Conservation (phyloP, 1,140 invertebrate genomes). For the Dufourea novaeangliae region DNA sequence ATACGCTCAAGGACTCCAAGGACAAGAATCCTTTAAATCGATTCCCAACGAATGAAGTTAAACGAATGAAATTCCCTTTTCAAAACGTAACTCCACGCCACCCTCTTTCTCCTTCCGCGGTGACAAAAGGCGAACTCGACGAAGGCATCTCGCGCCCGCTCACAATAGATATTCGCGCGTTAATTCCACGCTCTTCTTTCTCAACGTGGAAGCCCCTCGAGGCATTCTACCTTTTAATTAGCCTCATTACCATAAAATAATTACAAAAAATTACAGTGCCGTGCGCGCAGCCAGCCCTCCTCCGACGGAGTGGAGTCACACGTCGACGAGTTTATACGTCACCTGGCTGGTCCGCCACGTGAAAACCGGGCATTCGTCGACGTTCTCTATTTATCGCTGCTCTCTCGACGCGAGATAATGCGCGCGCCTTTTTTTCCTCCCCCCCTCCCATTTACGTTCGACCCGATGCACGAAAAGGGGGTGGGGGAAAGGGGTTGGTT, state of each 20-base stretch:
- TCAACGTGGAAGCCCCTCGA: constrained; percentile 35
- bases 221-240: constrained; percentile 57
- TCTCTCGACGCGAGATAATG: constrained; percentile 47
- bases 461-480: neutral
- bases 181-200: constrained; percentile 37
- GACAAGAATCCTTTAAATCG: neutral
- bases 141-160: neutral
- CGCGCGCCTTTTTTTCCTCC: constrained; percentile 32
- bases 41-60: neutral
- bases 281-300: constrained; percentile 19
- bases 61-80: neutral
- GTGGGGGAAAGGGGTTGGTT: too few relatives aligned
- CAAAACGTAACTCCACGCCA: neutral
- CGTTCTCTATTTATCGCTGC: constrained; percentile 20
- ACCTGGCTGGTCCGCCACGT: constrained; percentile 9
- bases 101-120: neutral
- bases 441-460: constrained; percentile 20
- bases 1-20: too few relatives aligned
- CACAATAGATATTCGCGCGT: constrained; percentile 32
- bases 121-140: constrained; percentile 32
- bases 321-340: constrained; percentile 34
- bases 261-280: constrained; percentile 49
- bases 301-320: neutral
- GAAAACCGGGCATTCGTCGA: constrained; percentile 25
- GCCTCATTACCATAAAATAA: constrained; percentile 58